phyloP scores from a whole-genome alignment of 1,140 invertebrate species.

The Aradophagus sp. region DNA sequence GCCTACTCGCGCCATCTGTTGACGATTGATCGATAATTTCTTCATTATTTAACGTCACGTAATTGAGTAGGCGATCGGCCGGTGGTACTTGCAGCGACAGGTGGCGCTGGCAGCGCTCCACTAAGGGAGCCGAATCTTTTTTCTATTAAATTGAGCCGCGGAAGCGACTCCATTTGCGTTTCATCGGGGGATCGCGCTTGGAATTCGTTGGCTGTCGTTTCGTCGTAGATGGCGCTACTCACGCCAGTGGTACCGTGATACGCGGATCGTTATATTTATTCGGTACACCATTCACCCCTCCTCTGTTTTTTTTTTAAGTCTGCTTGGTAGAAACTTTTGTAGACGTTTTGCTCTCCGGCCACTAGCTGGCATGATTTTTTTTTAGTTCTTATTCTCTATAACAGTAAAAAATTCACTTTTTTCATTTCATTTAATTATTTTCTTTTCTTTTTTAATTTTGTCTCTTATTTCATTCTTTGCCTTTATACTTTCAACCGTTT shows the following conservation, averaged over 20 bases:
- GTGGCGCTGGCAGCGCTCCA: too few species aligned
- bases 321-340: conserved; percentile 40
- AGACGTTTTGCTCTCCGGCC: conserved; percentile 27
- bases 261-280: conserved; percentile 47
- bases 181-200: conserved; percentile 38
- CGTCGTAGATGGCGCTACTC: conserved; percentile 19
- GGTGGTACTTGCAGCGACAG: too few species aligned
- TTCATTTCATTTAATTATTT: conserved; percentile 3
- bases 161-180: conserved; percentile 14
- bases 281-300: too few species aligned
- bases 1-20: not conserved
- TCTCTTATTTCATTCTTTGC: conserved; percentile 9
- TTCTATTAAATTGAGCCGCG: conserved; percentile 2
- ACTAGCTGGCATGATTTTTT: too few species aligned
- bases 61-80: too few species aligned
- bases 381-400: too few species aligned
- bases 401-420: too few species aligned
- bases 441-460: conserved; percentile 3
- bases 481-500: not conserved
- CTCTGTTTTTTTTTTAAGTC: conserved; percentile 11
- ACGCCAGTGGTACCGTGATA: conserved; percentile 33
- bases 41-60: too few species aligned
- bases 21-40: not conserved
- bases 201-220: too few species aligned
- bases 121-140: conserved; percentile 29